phyloP scores from a whole-genome alignment of 2,113 vertebrate species.

The Seriola quinqueradiata region DNA sequence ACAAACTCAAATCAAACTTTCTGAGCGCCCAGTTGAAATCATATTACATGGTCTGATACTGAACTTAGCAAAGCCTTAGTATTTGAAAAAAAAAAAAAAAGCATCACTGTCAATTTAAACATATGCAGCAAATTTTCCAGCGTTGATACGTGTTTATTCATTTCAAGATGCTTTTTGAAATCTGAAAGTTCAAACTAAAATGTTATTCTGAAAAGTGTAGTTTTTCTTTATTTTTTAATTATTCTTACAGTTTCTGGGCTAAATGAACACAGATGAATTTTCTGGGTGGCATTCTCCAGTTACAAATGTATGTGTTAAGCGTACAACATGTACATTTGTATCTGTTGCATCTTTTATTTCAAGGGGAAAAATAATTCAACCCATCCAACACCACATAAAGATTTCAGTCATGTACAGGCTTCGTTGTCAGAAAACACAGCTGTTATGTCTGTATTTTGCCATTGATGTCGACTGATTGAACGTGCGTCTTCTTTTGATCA shows the following conservation, averaged over 20 bases:
- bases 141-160: neutral
- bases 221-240: neutral
- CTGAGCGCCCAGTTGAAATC: constrained; percentile 71
- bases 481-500: constrained; percentile 75
- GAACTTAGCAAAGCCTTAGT: constrained; percentile 42
- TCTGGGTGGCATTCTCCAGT: neutral
- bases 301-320: neutral
- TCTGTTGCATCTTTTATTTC: constrained; percentile 43
- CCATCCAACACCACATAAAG: constrained; percentile 54
- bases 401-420: constrained; percentile 57
- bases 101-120: constrained; percentile 23
- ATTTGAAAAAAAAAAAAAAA: constrained; percentile 54
- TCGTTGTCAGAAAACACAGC: constrained; percentile 46
- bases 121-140: neutral
- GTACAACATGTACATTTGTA: neutral
- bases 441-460: constrained; percentile 42
- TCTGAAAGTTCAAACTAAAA: neutral
- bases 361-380: constrained; percentile 36
- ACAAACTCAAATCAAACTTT: constrained; percentile 79
- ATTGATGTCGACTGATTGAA: constrained; percentile 65
- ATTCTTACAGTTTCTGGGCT: neutral
- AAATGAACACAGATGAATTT: neutral
- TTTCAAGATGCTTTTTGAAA: neutral
- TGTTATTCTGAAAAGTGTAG: neutral
- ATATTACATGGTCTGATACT: constrained; percentile 72